Evolutionary conservation across 2,888 invertebrate species (phyloP).

Genomic region (Ypsolopha scabrella): DNA sequence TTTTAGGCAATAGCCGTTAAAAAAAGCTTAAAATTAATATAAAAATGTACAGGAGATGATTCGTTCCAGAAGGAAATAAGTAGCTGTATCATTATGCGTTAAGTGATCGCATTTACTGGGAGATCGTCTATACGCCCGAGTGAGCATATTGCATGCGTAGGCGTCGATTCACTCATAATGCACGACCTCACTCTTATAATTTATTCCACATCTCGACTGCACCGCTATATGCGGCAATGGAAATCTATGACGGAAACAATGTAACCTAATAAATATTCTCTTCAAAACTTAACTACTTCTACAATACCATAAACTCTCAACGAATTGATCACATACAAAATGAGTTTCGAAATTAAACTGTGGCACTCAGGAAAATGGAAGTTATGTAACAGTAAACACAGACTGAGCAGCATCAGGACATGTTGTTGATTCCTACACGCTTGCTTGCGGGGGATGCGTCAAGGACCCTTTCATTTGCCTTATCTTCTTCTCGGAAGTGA

Average conservation of each 20-base stretch:
- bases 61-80: conserved; percentile 28
- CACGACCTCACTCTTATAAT: conserved; percentile 52
- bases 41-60: conserved; percentile 13
- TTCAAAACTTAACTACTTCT: conserved; percentile 1
- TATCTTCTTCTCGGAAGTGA: conserved; percentile 65
- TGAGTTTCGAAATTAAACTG: conserved; percentile 44
- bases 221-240: conserved; percentile 28
- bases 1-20: conserved; percentile 59
- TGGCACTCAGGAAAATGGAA: conserved; percentile 59
- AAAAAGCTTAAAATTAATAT: conserved; percentile 37
- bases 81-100: conserved; percentile 49
- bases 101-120: conserved; percentile 54
- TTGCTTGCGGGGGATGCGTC: conserved; percentile 58
- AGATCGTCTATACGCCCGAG: conserved; percentile 55
- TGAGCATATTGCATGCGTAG: conserved; percentile 52
- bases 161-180: conserved; percentile 47
- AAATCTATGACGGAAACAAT: neutral
- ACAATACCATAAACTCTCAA: neutral
- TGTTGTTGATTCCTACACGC: conserved; percentile 49
- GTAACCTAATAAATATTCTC: conserved; percentile 4
- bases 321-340: conserved; percentile 14
- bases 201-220: conserved; percentile 45
- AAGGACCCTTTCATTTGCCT: conserved; percentile 51
- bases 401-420: conserved; percentile 54
- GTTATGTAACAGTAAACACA: conserved; percentile 16